Percentiles rank a stretch among this genome's conserved stretches.
Evolutionary conservation across 2,888 invertebrate genomes (phyloP).

Genomic region (Drosophila multiciliata): DNA sequence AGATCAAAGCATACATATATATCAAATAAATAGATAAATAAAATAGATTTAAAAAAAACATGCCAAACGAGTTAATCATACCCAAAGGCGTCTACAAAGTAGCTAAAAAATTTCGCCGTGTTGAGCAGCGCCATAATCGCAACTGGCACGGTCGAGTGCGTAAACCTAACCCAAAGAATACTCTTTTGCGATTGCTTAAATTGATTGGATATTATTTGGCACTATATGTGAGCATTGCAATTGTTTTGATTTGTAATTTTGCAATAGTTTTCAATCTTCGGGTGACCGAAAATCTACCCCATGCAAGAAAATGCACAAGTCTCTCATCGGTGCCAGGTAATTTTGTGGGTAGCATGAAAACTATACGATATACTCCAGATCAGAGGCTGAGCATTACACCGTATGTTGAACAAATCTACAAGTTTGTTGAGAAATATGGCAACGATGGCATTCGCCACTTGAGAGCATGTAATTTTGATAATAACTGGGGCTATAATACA

Average conservation of each 20-base stretch:
- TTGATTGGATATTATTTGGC: slow-evolving; percentile 28
- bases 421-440: slow-evolving; percentile 37
- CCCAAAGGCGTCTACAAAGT: slow-evolving; percentile 46
- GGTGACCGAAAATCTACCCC: slow-evolving; percentile 19
- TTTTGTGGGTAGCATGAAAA: slow-evolving; percentile 18
- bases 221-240: slow-evolving; percentile 19
- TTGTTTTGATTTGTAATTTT: slow-evolving; percentile 20
- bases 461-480: slow-evolving; percentile 52
- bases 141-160: background rate
- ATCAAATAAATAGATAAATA: background rate
- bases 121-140: slow-evolving; percentile 22
- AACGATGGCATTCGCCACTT: slow-evolving; percentile 14
- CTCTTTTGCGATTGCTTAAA: background rate
- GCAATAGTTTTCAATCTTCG: slow-evolving; percentile 12
- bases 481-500: slow-evolving; percentile 53
- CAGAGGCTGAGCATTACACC: background rate
- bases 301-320: slow-evolving; percentile 37
- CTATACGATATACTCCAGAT: slow-evolving; percentile 39
- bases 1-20: slow-evolving; percentile 9
- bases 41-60: slow-evolving; percentile 8
- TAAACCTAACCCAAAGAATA: background rate
- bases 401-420: slow-evolving; percentile 34
- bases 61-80: slow-evolving; percentile 48
- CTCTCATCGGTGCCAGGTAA: slow-evolving; percentile 47
- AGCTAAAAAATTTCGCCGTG: slow-evolving; percentile 15